Percentiles rank a stretch among this genome's conserved stretches.
Evolutionary conservation across 2,797 vertebrate genomes (phyloP).

Genomic region (Psittacula derbiana): DNA sequence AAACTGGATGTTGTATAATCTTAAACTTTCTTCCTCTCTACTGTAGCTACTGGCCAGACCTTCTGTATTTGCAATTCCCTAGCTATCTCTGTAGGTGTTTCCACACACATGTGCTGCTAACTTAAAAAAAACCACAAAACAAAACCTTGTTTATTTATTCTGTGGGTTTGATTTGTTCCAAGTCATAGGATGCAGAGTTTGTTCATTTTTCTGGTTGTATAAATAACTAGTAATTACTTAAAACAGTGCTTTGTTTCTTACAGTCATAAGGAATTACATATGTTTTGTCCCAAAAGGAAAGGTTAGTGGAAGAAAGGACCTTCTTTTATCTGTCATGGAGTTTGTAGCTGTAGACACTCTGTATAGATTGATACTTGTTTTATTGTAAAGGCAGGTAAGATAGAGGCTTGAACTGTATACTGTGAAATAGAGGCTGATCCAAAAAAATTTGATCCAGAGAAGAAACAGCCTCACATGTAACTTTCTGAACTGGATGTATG

Average conservation of each 20-base stretch:
- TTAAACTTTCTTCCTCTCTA: neutral
- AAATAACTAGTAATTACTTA: neutral
- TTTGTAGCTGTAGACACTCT: neutral
- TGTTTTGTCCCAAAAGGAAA: neutral
- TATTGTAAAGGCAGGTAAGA: neutral
- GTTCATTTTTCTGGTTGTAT: neutral
- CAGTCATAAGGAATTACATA: neutral
- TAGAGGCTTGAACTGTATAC: neutral
- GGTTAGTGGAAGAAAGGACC: neutral
- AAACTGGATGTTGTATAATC: constrained; percentile 25
- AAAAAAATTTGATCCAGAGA: neutral
- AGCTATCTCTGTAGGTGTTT: neutral
- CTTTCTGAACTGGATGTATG: neutral
- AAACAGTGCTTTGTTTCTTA: neutral
- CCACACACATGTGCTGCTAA: rapidly evolving
- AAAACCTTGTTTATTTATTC: neutral
- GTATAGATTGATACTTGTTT: neutral
- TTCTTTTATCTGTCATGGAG: neutral
- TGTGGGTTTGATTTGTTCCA: neutral
- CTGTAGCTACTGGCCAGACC: neutral
- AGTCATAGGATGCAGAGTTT: neutral
- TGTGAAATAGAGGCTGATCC: neutral
- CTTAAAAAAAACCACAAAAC: neutral
- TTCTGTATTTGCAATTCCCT: neutral
- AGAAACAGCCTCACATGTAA: neutral